phyloP scores from a whole-genome alignment of 2,888 invertebrate genomes.

The Syrphus vitripennis region DNA sequence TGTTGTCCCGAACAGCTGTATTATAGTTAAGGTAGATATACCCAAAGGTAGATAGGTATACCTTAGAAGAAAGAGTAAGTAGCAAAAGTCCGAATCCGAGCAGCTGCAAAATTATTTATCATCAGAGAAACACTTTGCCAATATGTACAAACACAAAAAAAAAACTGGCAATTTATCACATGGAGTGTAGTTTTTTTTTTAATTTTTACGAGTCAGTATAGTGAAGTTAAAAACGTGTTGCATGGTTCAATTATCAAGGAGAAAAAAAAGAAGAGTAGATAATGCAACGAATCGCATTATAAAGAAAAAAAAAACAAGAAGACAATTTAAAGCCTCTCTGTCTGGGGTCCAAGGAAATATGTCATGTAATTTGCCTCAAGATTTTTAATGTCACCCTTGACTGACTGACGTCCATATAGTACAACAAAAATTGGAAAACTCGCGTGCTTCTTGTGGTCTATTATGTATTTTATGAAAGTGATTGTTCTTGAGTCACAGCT shows the following conservation, averaged over 20 bases:
- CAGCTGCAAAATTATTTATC: slow-evolving; percentile 61
- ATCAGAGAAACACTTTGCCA: slow-evolving; percentile 59
- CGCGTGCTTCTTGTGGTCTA: slow-evolving; percentile 27
- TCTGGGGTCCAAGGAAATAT: background rate
- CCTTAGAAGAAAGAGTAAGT: slow-evolving; percentile 8
- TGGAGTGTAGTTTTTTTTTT: slow-evolving; percentile 22
- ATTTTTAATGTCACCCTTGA: slow-evolving; percentile 8
- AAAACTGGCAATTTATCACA: slow-evolving; percentile 61
- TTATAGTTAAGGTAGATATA: slow-evolving; percentile 23
- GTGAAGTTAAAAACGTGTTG: slow-evolving; percentile 48
- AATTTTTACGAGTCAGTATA: slow-evolving; percentile 15
- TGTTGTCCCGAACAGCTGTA: slow-evolving; percentile 58
- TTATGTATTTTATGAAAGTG: background rate
- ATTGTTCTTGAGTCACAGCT: background rate
- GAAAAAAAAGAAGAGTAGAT: slow-evolving; percentile 13
- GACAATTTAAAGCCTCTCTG: slow-evolving; percentile 4
- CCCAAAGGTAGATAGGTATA: slow-evolving; percentile 24
- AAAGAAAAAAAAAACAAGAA: background rate
- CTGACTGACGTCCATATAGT: background rate
- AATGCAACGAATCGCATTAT: slow-evolving; percentile 16
- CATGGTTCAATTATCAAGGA: slow-evolving; percentile 60
- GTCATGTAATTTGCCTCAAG: slow-evolving; percentile 6
- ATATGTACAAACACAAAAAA: slow-evolving; percentile 8
- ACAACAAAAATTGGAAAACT: background rate
- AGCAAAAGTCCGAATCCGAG: slow-evolving; percentile 22